Percentiles rank a stretch among this genome's conserved stretches.
Evolutionary conservation across 2,888 invertebrate genomes (phyloP).

Genomic region (Drosophila sordidapex): DNA sequence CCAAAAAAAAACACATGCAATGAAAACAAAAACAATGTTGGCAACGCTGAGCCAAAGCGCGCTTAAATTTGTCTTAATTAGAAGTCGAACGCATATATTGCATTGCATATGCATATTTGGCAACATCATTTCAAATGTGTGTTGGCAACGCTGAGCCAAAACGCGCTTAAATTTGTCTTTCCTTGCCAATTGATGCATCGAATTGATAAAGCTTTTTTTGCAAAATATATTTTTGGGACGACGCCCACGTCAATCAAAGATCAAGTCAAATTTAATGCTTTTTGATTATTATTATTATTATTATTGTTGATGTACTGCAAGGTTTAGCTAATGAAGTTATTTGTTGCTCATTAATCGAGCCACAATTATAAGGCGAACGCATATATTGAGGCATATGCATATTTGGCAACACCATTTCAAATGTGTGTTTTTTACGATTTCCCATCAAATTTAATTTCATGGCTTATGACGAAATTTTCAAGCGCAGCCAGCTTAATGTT

Average conservation of each 20-base stretch:
- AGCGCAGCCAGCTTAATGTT: neutral
- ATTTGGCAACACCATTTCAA: neutral
- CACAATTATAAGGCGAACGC: neutral
- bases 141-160: conserved; percentile 15
- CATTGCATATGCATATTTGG: neutral
- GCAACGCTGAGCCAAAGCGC: conserved; percentile 51
- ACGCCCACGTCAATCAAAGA: conserved; percentile 3
- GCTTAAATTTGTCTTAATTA: conserved; percentile 47
- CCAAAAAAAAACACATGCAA: conserved; percentile 10
- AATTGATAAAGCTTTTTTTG: conserved; percentile 33
- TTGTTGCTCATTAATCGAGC: neutral
- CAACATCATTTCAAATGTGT: neutral
- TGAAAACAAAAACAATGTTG: conserved; percentile 38
- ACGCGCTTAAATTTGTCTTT: conserved; percentile 61
- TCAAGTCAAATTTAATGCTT: conserved; percentile 1
- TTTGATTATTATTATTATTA: neutral
- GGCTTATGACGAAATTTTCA: neutral
- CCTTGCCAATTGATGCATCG: conserved; percentile 52
- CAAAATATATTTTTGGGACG: conserved; percentile 13
- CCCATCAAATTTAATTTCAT: neutral
- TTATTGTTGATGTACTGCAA: neutral
- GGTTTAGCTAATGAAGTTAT: neutral
- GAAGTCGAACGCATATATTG: too few species aligned
- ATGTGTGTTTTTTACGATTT: neutral
- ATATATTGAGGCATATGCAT: neutral